Evolutionary conservation across 2,888 invertebrate species (phyloP), one percentile per base, ranked within the genome.

Genomic region (Dioctria linearis): DNA sequence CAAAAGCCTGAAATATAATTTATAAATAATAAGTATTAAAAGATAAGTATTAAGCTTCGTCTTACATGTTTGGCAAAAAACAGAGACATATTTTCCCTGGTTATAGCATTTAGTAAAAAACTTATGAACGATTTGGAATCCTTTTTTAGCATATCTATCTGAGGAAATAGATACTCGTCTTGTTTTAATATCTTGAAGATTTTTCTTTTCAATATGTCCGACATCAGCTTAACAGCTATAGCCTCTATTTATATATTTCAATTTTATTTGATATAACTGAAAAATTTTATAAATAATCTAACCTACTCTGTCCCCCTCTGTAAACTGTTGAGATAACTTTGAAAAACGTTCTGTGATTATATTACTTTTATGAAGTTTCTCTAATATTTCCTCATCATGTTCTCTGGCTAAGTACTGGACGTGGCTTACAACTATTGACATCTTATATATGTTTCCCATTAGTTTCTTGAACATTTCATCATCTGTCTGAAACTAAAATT

Each of bases 1-100:
- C 65, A n/a, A 65, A 39, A 13, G n/a, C 65, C 65, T 65, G 40
- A 9, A 65, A 39, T 8, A 39, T 40, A 4, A 59, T 59, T 59
- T n/a, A n/a, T 39, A 39, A 9, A 11, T 6, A 25, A 4, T 2
- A 40, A 39, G 6, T 25, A 39, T 9, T 65, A 37, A 65, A 25
- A 65, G 25, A 25, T 25, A 25, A 25, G 6, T 25, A 25, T 61
- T 61, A 6, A 13, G 8, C 61, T 13, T 11, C 25, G 6, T 25
- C n/a, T 40, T 9, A 40, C 40, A 5, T 6, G 65, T 4, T 65
- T 9, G 8, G 8, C 5, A 40, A 65, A 65, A 5, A 39, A 63
- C 25, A 65, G 37, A 40, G 40, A 40, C 3, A 2, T 65, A 4
- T 57, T 13, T 11, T 57, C n/a, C 11, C 57, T 11, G 11, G 11